A percentile compares a stretch with the other conserved stretches of the same genome.
Conservation (phyloP, 2,113 vertebrate species). For the Oenanthe oenanthe region DNA sequence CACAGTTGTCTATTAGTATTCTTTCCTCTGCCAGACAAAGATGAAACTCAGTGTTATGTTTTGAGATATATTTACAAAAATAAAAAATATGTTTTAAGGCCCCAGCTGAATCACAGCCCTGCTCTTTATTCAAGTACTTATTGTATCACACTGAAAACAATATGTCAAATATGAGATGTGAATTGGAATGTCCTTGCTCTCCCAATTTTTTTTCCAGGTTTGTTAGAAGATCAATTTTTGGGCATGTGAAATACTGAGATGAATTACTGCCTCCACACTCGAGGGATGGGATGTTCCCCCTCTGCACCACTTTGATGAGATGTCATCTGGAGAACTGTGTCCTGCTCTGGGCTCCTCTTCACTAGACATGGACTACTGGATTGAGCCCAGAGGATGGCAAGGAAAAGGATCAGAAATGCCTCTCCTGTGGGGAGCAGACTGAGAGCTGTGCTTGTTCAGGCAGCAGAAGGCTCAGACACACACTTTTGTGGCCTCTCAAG, state of each 20-base stretch:
- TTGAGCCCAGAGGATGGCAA: accelerated
- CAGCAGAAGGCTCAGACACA: background rate
- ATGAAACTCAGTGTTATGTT: background rate
- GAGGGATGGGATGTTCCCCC: accelerated
- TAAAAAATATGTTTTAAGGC: background rate
- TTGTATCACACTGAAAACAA: background rate
- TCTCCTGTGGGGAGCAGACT: background rate
- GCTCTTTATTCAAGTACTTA: background rate
- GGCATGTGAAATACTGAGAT: background rate
- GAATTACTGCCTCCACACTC: accelerated
- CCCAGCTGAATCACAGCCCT: accelerated
- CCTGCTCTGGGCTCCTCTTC: background rate
- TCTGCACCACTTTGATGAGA: background rate
- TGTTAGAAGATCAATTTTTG: background rate
- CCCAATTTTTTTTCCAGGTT: background rate
- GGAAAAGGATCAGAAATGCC: background rate
- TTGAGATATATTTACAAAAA: background rate
- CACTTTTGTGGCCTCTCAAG: background rate
- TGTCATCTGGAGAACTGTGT: accelerated
- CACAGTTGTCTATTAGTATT: background rate
- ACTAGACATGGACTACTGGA: too few relatives aligned
- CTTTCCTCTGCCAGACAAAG: background rate
- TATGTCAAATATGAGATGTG: background rate
- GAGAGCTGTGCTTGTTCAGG: background rate
- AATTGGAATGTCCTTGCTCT: background rate